phyloP scores from a whole-genome alignment of 2,888 invertebrate species.

The Alentia gelatinosa region DNA sequence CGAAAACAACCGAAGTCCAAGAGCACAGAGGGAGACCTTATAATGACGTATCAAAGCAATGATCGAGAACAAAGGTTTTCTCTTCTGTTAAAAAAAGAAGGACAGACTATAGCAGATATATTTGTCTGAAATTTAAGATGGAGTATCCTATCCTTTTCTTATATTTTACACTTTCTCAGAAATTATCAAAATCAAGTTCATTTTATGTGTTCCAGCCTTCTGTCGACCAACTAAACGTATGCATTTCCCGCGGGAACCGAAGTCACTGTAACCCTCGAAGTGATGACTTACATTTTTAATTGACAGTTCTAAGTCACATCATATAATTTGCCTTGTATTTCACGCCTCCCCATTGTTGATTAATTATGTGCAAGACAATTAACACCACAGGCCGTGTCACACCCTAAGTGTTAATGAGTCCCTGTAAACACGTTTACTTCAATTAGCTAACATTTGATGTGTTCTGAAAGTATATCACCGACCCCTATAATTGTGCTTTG shows the following conservation, averaged over 20 bases:
- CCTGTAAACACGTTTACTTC: not conserved
- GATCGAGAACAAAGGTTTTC: too few species aligned
- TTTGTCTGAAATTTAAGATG: too few species aligned
- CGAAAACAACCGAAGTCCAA: too few species aligned
- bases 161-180: not conserved
- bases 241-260: not conserved
- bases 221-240: conserved; percentile 24
- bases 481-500: too few species aligned
- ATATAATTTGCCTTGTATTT: not conserved
- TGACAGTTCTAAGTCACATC: not conserved
- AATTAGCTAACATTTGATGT: not conserved
- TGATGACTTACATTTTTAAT: not conserved
- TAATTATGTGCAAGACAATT: not conserved
- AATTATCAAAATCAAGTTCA: not conserved
- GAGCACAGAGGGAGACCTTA: too few species aligned
- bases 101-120: too few species aligned
- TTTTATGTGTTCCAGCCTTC: not conserved
- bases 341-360: not conserved
- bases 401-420: not conserved
- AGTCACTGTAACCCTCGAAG: not conserved
- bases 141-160: too few species aligned
- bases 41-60: too few species aligned
- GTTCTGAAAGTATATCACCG: not conserved
- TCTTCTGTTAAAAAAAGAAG: too few species aligned
- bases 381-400: not conserved